phyloP scores from a whole-genome alignment of 2,888 invertebrate species.

The Theodoxus fluviatilis region DNA sequence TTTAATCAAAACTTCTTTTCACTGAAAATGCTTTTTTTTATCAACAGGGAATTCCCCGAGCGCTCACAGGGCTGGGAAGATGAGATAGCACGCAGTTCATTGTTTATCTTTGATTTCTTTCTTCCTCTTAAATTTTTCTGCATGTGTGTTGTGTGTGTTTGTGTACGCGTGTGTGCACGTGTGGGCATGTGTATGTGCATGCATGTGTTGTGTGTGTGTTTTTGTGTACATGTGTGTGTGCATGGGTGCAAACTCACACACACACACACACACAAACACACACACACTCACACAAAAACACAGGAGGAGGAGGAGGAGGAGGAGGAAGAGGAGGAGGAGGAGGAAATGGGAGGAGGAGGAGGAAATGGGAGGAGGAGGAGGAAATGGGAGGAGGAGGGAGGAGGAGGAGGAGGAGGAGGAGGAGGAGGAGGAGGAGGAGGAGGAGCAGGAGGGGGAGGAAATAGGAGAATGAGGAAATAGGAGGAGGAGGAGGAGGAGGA shows the following conservation, averaged over 20 bases:
- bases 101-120: no score
- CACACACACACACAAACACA: slow-evolving; percentile 2
- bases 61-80: no score
- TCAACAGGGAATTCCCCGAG: no score
- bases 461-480: not conserved
- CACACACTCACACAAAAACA: slow-evolving; percentile 1
- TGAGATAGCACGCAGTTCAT: no score
- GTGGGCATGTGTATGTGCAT: not conserved
- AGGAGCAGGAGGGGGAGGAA: not conserved
- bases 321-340: not conserved
- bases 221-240: slow-evolving; percentile 11
- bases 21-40: no score
- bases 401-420: not conserved
- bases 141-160: not conserved
- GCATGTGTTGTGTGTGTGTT: slow-evolving; percentile 5
- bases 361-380: not conserved
- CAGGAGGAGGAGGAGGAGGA: not conserved
- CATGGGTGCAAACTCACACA: not conserved
- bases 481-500: not conserved
- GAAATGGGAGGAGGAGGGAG: not conserved
- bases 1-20: no score
- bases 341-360: not conserved
- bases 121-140: not conserved
- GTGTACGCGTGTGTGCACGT: not conserved
- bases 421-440: not conserved